These are phyloP conservation scores for Aleiodes testaceus DNA, from an alignment of 2,888 invertebrate genomes.

Conservation along the genomic window DNA sequence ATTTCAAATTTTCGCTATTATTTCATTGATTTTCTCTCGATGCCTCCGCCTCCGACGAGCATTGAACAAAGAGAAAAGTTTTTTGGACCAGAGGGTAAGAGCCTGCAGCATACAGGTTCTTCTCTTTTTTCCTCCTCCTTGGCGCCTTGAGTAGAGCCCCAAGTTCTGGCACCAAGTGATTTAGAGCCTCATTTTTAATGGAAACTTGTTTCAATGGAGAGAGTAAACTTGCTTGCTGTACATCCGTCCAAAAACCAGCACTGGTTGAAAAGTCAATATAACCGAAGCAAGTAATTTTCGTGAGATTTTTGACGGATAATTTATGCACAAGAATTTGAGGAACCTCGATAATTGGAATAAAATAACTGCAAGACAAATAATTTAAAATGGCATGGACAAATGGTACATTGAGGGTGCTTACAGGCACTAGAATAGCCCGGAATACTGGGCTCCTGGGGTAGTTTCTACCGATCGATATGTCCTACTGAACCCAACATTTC, in stretches of 20 bases:
- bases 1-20: too few species aligned
- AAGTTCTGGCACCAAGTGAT: slow-evolving; percentile 25
- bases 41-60: background rate
- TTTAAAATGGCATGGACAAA: slow-evolving; percentile 3
- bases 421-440: slow-evolving; percentile 1
- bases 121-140: background rate
- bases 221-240: slow-evolving; percentile 15
- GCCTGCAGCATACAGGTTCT: background rate
- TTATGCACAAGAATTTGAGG: too few species aligned
- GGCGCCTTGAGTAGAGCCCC: slow-evolving; percentile 12
- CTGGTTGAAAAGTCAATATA: slow-evolving; percentile 11
- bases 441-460: slow-evolving; percentile 28
- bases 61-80: background rate
- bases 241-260: slow-evolving; percentile 29
- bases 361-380: too few species aligned
- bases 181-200: slow-evolving; percentile 27
- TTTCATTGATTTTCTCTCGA: slow-evolving; percentile 19
- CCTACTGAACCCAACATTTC: slow-evolving; percentile 57
- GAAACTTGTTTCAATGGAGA: slow-evolving; percentile 31
- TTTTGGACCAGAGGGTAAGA: background rate
- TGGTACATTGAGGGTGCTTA: background rate
- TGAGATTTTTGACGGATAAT: too few species aligned
- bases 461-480: slow-evolving; percentile 56
- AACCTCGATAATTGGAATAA: too few species aligned
- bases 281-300: too few species aligned